Evolutionary conservation across 2,888 invertebrate species (phyloP), one percentile per base, ranked within the genome.

Genomic region (Eledone cirrhosa): DNA sequence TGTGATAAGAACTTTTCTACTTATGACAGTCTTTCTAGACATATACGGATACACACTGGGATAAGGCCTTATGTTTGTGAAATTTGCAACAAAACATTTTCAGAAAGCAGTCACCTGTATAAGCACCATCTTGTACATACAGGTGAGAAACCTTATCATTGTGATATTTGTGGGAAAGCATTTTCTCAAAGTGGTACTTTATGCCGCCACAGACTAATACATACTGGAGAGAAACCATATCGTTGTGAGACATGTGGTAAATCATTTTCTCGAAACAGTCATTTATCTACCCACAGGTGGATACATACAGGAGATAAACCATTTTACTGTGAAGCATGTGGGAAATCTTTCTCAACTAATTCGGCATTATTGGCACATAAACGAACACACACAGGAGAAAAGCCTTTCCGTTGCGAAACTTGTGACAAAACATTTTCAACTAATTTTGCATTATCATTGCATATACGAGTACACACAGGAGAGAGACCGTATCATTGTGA

Each of bases 401-500:
- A 31, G 8, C 72, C 72, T 11, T 72, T 72, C 33, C 72, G 33
- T 14, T 72, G 72, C n/a, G 72, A 72, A 72, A 41, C 41, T 31
- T 72, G 72, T 31, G 72, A 72, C 33, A 72, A 72, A 72, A 41
- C 72, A 1, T 72, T 72, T 24, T 72, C 72, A 41, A 72, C 33
- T 33, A 72, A 72, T 41, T 31, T 41, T n/a, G 72, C 31, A 13
- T n/a, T 72, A 33, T 31, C 41, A n/a, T 41, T 31, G n/a, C 72
- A 72, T 41, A 72, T 72, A 41, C 27, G 72, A 31, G 41, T 41
- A 7, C 72, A 72, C 33, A 72, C 72, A 11, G 72, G 72, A 14
- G 72, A 72, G 72, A 72, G 33, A 31, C 72, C 72, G n/a, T 72
- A 41, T 72, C 72, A 22, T n/a, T 72, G 72, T 31, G 72, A 33